Percentiles rank a stretch among this genome's conserved stretches.
These are phyloP conservation scores for Dolichopus griseipennis DNA, from an alignment of 2,888 invertebrate genomes.

Conservation along the genomic window DNA sequence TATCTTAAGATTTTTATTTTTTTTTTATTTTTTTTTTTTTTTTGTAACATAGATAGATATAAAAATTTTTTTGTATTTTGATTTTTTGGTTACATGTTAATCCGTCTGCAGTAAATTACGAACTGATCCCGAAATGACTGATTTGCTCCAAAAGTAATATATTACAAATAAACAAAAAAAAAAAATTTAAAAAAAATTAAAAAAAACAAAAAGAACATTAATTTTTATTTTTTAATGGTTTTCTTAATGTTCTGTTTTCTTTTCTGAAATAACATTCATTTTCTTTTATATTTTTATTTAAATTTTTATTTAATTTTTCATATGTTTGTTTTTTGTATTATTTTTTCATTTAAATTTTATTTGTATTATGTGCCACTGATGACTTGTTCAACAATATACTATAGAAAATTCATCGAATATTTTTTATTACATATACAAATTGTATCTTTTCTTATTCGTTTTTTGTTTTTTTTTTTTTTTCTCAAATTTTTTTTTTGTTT, in stretches of 20 bases:
- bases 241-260: slow-evolving; percentile 3
- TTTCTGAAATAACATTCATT: not conserved
- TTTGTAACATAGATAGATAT: too few relatives aligned
- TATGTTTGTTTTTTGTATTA: not conserved
- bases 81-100: not conserved
- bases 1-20: too few relatives aligned
- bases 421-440: slow-evolving; percentile 5
- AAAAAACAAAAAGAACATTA: too few relatives aligned
- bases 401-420: slow-evolving; percentile 9
- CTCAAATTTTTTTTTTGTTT: too few relatives aligned
- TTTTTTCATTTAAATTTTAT: not conserved
- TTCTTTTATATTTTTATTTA: not conserved
- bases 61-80: not conserved
- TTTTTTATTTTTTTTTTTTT: too few relatives aligned
- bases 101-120: slow-evolving; percentile 1
- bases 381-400: slow-evolving; percentile 11
- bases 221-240: slow-evolving; percentile 2
- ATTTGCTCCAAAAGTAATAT: slow-evolving; percentile 1
- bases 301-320: not conserved
- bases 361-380: slow-evolving; percentile 11
- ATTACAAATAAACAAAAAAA: slow-evolving; percentile 2
- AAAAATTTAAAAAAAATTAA: not conserved
- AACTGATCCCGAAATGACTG: not conserved
- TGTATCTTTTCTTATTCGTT: too few relatives aligned
- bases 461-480: too few relatives aligned